Evolutionary conservation across 2,113 vertebrate genomes (phyloP).

Genomic region (Phyllostomus discolor): DNA sequence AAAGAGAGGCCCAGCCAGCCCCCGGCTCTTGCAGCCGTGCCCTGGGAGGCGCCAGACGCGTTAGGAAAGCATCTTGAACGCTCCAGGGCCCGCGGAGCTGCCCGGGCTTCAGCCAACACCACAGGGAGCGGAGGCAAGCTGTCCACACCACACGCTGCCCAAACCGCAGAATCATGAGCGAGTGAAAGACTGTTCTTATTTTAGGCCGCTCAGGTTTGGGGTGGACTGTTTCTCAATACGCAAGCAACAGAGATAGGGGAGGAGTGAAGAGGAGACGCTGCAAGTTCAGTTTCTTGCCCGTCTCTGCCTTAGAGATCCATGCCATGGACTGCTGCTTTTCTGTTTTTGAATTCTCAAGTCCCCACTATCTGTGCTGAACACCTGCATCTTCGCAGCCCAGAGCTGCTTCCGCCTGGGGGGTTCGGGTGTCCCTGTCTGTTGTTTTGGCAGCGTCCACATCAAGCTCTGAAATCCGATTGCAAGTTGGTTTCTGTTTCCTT

Average conservation of each 20-base stretch:
- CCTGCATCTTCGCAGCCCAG: neutral
- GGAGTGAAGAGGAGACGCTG: neutral
- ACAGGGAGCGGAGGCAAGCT: neutral
- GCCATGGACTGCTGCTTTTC: neutral
- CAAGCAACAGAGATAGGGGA: neutral
- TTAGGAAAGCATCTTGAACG: neutral
- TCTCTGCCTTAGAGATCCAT: neutral
- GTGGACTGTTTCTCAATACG: neutral
- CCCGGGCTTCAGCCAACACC: neutral
- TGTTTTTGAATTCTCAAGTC: neutral
- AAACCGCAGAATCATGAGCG: neutral
- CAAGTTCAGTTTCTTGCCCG: neutral
- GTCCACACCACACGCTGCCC: neutral
- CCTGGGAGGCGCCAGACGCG: neutral
- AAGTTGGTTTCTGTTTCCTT: neutral
- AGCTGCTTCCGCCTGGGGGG: neutral
- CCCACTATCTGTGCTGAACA: neutral
- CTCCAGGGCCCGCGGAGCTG: neutral
- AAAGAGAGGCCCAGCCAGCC: neutral
- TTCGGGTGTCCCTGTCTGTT: neutral
- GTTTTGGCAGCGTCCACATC: neutral
- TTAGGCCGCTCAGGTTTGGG: neutral
- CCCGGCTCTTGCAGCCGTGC: neutral
- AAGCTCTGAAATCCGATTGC: neutral
- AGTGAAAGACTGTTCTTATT: neutral